These are phyloP conservation scores for Diphyllodes magnificus DNA, from an alignment of 2,113 vertebrate genomes.

Conservation along the genomic window DNA sequence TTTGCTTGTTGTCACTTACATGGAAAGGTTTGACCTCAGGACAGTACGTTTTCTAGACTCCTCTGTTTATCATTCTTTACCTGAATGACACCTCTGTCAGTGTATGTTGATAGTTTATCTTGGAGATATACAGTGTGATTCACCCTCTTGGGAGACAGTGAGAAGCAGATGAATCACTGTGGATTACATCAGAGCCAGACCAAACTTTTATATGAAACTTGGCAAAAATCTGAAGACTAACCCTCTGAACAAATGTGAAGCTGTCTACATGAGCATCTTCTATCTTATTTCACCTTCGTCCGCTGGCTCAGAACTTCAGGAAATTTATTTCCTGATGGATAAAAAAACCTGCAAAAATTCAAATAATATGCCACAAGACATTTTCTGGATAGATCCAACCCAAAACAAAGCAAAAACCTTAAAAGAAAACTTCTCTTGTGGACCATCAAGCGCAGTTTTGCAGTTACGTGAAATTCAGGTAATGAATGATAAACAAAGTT, in stretches of 20 bases:
- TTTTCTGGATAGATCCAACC: not conserved
- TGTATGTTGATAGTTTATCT: not conserved
- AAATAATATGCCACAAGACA: not conserved
- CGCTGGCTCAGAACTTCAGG: not conserved
- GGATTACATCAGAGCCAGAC: not conserved
- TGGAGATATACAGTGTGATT: not conserved
- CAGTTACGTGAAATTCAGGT: conserved; percentile 6
- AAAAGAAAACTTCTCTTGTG: not conserved
- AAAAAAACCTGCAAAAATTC: not conserved
- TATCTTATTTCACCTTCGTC: not conserved
- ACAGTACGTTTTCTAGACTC: not conserved
- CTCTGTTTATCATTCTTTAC: not conserved
- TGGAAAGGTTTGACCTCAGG: not conserved
- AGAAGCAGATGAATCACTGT: not conserved
- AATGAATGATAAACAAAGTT: not conserved
- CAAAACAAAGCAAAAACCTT: conserved; percentile 13
- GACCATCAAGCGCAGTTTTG: not conserved
- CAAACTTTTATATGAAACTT: not conserved
- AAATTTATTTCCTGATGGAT: not conserved
- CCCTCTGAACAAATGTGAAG: not conserved
- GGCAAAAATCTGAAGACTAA: conserved; percentile 4
- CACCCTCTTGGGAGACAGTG: not conserved
- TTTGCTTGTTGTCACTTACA: not conserved
- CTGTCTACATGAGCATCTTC: not conserved
- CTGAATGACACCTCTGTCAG: not conserved